Evolutionary conservation across 92 coral and sea anemone species (phyloP).

Genomic region (Bergia sp.): DNA sequence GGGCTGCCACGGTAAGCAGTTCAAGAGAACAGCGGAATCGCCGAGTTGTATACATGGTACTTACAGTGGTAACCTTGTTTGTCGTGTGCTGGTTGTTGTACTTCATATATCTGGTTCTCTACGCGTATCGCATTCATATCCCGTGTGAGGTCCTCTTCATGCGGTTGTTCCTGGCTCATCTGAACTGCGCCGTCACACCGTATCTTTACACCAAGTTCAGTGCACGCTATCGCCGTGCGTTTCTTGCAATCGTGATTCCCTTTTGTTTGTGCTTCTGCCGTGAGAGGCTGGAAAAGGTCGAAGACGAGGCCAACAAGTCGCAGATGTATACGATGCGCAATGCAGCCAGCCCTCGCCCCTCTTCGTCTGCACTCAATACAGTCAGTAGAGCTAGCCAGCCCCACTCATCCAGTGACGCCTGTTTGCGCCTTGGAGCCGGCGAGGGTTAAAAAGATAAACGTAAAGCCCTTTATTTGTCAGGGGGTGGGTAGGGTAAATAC

Average conservation of each 20-base stretch:
- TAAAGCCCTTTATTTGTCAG: too few species aligned
- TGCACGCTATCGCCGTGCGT: conserved; percentile 57
- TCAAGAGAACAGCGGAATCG: conserved; percentile 46
- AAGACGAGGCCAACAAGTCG: neutral
- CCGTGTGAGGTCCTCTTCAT: conserved; percentile 64
- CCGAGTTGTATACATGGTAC: conserved; percentile 64
- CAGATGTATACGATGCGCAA: conserved; percentile 14
- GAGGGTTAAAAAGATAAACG: neutral
- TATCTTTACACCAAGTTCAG: conserved; percentile 62
- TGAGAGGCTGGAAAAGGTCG: neutral
- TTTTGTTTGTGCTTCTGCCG: conserved; percentile 1
- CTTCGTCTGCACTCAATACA: conserved; percentile 1
- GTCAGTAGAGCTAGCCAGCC: neutral
- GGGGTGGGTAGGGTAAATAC: too few species aligned
- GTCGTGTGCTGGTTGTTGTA: conserved; percentile 69
- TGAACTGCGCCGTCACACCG: conserved; percentile 70
- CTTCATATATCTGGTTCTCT: conserved; percentile 55
- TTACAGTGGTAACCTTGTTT: conserved; percentile 60
- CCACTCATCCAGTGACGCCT: neutral
- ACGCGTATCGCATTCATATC: conserved; percentile 38
- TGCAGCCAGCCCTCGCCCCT: neutral
- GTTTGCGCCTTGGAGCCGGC: neutral
- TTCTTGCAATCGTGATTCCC: neutral
- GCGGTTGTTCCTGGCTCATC: conserved; percentile 61
- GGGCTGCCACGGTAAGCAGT: neutral